These are phyloP conservation scores for Schizopygopsis malacanthus DNA, from an alignment of 2,797 vertebrate species.

Conservation along the genomic window DNA sequence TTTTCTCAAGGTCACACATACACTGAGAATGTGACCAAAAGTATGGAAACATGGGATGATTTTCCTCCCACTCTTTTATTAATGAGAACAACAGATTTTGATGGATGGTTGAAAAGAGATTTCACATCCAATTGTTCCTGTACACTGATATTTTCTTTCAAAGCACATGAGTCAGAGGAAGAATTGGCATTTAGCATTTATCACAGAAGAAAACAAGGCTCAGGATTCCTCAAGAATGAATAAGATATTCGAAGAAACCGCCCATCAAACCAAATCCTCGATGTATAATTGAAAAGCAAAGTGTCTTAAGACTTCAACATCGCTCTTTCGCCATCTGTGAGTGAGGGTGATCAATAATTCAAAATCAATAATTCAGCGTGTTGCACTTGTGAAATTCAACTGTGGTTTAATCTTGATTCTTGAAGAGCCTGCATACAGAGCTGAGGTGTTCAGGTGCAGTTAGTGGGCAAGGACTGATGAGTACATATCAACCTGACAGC, in stretches of 20 bases:
- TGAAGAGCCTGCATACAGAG: background rate
- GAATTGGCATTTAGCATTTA: background rate
- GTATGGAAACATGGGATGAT: background rate
- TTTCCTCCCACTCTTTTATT: background rate
- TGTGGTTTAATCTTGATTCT: constrained; percentile 19
- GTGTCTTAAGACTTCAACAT: constrained; percentile 8
- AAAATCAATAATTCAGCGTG: constrained; percentile 33
- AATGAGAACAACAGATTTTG: background rate
- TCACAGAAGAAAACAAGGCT: background rate
- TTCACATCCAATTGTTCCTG: constrained; percentile 3
- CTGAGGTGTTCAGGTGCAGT: constrained; percentile 20
- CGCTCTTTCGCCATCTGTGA: constrained; percentile 26
- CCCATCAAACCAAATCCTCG: constrained; percentile 6
- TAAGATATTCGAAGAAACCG: background rate
- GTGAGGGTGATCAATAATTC: background rate
- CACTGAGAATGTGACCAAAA: background rate
- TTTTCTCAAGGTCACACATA: constrained; percentile 3
- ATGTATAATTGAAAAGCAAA: constrained; percentile 41
- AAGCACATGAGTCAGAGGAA: constrained; percentile 8
- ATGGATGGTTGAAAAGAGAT: background rate
- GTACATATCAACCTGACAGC: constrained; percentile 26
- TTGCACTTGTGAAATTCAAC: constrained; percentile 26
- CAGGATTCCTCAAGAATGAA: background rate
- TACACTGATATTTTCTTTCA: background rate
- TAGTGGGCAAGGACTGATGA: background rate